Conservation (phyloP, 2,797 vertebrate species). For the Lophius americanus region DNA sequence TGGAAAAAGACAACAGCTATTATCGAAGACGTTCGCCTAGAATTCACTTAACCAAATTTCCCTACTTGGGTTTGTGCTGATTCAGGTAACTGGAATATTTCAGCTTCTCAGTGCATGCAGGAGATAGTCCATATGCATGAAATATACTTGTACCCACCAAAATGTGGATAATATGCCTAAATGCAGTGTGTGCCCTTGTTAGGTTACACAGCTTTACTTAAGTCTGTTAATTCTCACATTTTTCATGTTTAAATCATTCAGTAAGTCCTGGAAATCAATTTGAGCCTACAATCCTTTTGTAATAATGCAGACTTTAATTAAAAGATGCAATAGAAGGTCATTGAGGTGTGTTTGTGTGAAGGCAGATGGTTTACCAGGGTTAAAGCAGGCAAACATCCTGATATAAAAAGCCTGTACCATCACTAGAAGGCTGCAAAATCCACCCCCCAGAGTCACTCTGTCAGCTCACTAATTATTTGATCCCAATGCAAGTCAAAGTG, state of each 20-base stretch:
- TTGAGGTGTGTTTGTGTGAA: conserved; percentile 34
- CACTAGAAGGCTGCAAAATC: conserved; percentile 49
- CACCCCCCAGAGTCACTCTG: conserved; percentile 59
- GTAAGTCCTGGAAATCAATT: not conserved
- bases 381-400: conserved; percentile 61
- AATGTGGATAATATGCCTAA: not conserved
- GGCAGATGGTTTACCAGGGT: conserved; percentile 50
- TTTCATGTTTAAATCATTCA: not conserved
- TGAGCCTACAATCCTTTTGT: not conserved
- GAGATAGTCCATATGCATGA: not conserved
- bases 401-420: conserved; percentile 72
- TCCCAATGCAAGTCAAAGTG: conserved; percentile 68
- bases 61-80: conserved; percentile 46
- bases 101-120: not conserved
- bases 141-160: conserved; percentile 5
- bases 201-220: not conserved
- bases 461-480: conserved; percentile 78
- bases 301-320: not conserved
- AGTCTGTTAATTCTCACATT: not conserved
- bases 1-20: conserved; percentile 4
- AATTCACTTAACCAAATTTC: conserved; percentile 31
- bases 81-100: conserved; percentile 64
- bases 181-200: not conserved
- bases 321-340: conserved; percentile 38
- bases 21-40: conserved; percentile 26